phyloP scores from a whole-genome alignment of 1,140 invertebrate genomes.

The Ceratoteleas bidentatus region DNA sequence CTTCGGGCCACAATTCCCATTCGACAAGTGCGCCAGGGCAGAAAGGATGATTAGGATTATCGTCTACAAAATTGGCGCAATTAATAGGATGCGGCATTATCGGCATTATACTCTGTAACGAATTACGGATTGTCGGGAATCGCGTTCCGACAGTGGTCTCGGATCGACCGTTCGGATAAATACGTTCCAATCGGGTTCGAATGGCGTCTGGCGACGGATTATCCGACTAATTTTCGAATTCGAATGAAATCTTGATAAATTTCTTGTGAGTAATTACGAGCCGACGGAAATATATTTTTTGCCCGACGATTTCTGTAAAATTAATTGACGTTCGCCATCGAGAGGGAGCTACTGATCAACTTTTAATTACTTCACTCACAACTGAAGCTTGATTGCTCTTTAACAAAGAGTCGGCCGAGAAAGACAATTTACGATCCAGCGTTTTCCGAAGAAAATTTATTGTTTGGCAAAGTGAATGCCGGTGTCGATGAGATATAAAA shows the following conservation, averaged over 20 bases:
- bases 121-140: conserved; percentile 47
- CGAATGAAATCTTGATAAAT: conserved; percentile 35
- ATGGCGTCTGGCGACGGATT: conserved; percentile 18
- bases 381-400: conserved; percentile 37
- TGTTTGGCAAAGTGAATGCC: not conserved
- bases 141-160: conserved; percentile 36
- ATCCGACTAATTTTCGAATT: conserved; percentile 32
- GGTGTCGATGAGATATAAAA: not conserved
- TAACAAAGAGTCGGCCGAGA: conserved; percentile 23
- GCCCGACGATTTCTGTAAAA: conserved; percentile 23
- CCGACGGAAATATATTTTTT: not conserved
- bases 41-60: conserved; percentile 61
- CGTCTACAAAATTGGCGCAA: conserved; percentile 52
- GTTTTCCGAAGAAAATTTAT: not conserved
- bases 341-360: conserved; percentile 38
- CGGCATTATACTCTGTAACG: conserved; percentile 52
- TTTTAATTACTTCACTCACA: conserved; percentile 51
- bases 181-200: conserved; percentile 42
- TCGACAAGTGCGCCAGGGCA: conserved; percentile 32
- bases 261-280: conserved; percentile 29
- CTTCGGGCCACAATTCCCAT: conserved; percentile 25
- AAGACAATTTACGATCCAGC: conserved; percentile 28
- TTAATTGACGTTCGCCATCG: conserved; percentile 33
- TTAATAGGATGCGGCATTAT: conserved; percentile 63
- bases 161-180: conserved; percentile 46